Evolutionary conservation across 37 sponge, comb jelly and placozoan genomes (phyloP).

Genomic region (Chondrilla cf. caribensis): DNA sequence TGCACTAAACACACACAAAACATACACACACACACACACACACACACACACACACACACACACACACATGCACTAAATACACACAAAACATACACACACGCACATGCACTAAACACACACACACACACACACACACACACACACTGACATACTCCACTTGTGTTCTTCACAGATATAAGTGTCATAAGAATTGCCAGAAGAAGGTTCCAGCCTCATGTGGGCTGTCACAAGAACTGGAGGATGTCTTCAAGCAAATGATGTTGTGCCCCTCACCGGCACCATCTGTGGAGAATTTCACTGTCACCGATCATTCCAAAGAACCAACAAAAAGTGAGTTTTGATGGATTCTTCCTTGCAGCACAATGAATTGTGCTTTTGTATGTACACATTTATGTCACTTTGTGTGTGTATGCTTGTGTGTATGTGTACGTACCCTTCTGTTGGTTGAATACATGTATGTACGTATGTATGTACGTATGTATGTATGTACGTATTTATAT

Average conservation of each 20-base stretch:
- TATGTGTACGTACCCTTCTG: too few relatives aligned
- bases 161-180: conserved; percentile 52
- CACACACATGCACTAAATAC: too few relatives aligned
- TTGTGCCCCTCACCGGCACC: conserved; percentile 1
- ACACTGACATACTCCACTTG: neutral
- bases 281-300: conserved; percentile 33
- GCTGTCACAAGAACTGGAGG: conserved; percentile 64
- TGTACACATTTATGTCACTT: too few relatives aligned
- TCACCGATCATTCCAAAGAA: conserved; percentile 58
- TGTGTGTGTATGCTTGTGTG: too few relatives aligned
- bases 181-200: conserved; percentile 72
- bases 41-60: too few relatives aligned
- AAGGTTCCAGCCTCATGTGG: conserved; percentile 88
- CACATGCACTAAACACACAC: neutral
- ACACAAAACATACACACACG: too few relatives aligned
- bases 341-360: too few relatives aligned
- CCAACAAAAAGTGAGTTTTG: conserved; percentile 41
- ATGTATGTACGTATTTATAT: neutral
- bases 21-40: too few relatives aligned
- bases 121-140: too few relatives aligned
- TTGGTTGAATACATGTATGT: too few relatives aligned
- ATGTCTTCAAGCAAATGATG: conserved; percentile 38
- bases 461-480: neutral
- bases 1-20: too few relatives aligned
- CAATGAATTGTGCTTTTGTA: too few relatives aligned